Evolutionary conservation across 2,888 invertebrate genomes (phyloP), one percentile per base, ranked within the genome.

Genomic region (Polydesmus complanatus): DNA sequence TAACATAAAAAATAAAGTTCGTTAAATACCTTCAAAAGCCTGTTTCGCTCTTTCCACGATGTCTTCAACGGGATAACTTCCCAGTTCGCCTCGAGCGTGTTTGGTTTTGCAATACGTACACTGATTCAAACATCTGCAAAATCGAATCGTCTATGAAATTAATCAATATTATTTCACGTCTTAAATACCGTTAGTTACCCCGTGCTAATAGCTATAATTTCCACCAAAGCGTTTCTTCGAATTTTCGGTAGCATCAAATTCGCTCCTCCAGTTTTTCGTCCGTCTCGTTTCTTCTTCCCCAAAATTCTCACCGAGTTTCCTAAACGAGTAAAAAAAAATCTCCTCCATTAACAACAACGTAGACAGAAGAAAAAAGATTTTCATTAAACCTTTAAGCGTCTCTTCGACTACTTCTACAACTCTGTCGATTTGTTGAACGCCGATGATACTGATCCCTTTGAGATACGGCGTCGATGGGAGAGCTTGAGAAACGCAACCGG

Each of bases 81-180:
- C 94, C n/a, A 98, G 75, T 71, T 96, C 92, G 0, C 98, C 98
- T 56, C 98, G 76, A 0, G 97, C 97, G 73, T 95, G 94, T 71
- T 95, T 96, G 0, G 96, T 97, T 75, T 97, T 98, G 72, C 97
- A 98, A 71, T 98, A 98, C 0, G 97, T 96, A 73, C 98, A 98
- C 70, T 95, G 93, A 77, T 98, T 98, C 1, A 98, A 77, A 69
- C 98, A 98, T 0, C 75, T 75, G 62, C 11, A 64, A 65, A 50
- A 52, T 64, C 47, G 18, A 5, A 37, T 37, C 14, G 14, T 5
- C 37, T 37, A 37, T 14, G 2, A 22, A 55, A 60, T 21, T 21
- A 54, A 54, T 14, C 23, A 11, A 54, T 8, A 54, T 22, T 22
- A 5, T 22, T 25, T 26, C 1, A 56, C 3, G 47, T n/a, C n/a